phyloP scores from a whole-genome alignment of 2,888 invertebrate genomes.

The Agrochola macilenta region DNA sequence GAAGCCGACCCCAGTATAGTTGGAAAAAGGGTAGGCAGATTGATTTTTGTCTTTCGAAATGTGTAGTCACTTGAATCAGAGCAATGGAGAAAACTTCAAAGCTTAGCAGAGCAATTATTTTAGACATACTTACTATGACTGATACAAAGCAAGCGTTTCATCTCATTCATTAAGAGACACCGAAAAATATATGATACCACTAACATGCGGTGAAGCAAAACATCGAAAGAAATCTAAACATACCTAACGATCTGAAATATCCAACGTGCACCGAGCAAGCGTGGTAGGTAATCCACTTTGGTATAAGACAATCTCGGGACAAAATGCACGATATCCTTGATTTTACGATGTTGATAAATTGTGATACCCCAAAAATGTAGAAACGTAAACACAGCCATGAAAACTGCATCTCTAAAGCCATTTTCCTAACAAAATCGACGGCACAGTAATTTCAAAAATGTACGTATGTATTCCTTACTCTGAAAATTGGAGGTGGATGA shows the following conservation, averaged over 20 bases:
- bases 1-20: too few relatives aligned
- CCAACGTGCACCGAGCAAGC: neutral
- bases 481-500: slow-evolving; percentile 67
- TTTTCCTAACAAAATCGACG: slow-evolving; percentile 61
- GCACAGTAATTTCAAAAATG: slow-evolving; percentile 65
- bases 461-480: slow-evolving; percentile 64
- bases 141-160: neutral
- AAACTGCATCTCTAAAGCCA: slow-evolving; percentile 46
- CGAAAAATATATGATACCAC: neutral
- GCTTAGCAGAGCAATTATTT: neutral
- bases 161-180: neutral
- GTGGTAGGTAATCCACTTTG: neutral
- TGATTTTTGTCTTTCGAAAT: too few relatives aligned
- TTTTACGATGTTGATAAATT: neutral
- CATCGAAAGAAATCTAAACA: too few relatives aligned
- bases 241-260: neutral
- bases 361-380: slow-evolving; percentile 1
- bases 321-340: neutral
- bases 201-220: neutral
- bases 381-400: slow-evolving; percentile 16
- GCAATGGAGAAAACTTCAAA: neutral
- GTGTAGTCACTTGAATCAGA: neutral
- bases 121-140: neutral
- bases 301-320: neutral
- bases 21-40: too few relatives aligned